Conservation (phyloP, 1,140 invertebrate genomes). For the Drosophila seguyi region DNA sequence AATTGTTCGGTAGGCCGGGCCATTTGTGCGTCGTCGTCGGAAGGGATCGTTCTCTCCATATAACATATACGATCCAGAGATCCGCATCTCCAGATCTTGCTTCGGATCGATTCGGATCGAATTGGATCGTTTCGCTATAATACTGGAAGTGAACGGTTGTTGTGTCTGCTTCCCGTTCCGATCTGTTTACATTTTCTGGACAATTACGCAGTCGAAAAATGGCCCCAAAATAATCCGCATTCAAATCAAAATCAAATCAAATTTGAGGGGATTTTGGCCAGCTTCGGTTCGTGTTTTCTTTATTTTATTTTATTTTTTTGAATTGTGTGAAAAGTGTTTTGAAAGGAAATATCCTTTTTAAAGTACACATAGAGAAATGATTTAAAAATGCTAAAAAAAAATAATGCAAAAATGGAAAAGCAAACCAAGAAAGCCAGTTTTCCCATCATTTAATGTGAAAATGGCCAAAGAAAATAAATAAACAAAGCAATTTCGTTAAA, state of each 20-base stretch:
- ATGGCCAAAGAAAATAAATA: conserved; percentile 26
- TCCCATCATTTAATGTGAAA: conserved; percentile 4
- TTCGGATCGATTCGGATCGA: background rate
- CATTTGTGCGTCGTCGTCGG: conserved; percentile 60
- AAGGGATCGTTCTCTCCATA: conserved; percentile 31
- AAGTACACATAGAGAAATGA: background rate
- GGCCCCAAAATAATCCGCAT: conserved; percentile 36
- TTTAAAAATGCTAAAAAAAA: background rate
- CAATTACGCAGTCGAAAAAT: conserved; percentile 72
- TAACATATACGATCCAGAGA: background rate
- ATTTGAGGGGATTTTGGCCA: conserved; percentile 16
- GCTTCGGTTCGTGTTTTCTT: conserved; percentile 8
- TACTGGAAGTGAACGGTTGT: conserved; percentile 28
- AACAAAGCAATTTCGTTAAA: conserved; percentile 6
- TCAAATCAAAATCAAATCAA: conserved; percentile 39
- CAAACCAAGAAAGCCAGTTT: conserved; percentile 3
- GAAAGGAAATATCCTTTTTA: conserved; percentile 7
- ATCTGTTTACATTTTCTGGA: conserved; percentile 74
- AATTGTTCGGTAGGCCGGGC: conserved; percentile 38
- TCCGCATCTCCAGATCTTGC: conserved; percentile 8
- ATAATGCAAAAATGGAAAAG: background rate
- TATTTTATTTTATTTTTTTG: conserved; percentile 6
- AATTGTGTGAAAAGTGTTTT: background rate
- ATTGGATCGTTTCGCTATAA: conserved; percentile 21
- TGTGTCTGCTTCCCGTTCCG: conserved; percentile 31